Evolutionary conservation across 2,113 vertebrate species (phyloP).

Genomic region (Martes martes): DNA sequence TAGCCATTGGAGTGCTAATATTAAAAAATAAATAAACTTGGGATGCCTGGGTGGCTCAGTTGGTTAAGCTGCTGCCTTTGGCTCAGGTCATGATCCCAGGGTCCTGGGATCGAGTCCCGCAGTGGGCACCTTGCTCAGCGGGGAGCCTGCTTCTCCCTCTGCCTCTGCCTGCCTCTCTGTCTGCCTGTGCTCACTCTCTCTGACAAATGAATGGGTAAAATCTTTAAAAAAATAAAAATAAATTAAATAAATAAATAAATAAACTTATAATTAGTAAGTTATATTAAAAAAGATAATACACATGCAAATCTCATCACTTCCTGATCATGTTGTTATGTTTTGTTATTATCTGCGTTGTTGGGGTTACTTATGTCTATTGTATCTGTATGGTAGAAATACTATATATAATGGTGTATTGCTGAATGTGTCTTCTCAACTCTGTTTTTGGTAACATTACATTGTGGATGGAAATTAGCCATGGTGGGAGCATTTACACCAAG

Average conservation of each 20-base stretch:
- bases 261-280: background rate
- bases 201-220: too few species aligned
- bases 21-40: background rate
- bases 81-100: too few species aligned
- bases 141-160: too few species aligned
- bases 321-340: background rate
- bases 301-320: background rate
- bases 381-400: background rate
- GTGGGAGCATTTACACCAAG: background rate
- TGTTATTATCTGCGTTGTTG: background rate
- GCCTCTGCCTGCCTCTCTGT: too few species aligned
- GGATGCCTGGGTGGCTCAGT: too few species aligned
- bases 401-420: rapidly evolving
- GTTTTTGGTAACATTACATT: background rate
- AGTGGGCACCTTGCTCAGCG: too few species aligned
- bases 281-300: background rate
- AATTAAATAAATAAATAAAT: background rate
- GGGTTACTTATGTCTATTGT: background rate
- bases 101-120: too few species aligned
- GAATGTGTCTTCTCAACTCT: background rate
- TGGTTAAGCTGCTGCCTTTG: too few species aligned
- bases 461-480: background rate
- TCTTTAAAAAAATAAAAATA: too few species aligned
- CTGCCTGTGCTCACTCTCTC: too few species aligned
- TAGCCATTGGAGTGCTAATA: background rate